phyloP scores from a whole-genome alignment of 2,888 invertebrate genomes.

The Chaetogeoica ovagalla region DNA sequence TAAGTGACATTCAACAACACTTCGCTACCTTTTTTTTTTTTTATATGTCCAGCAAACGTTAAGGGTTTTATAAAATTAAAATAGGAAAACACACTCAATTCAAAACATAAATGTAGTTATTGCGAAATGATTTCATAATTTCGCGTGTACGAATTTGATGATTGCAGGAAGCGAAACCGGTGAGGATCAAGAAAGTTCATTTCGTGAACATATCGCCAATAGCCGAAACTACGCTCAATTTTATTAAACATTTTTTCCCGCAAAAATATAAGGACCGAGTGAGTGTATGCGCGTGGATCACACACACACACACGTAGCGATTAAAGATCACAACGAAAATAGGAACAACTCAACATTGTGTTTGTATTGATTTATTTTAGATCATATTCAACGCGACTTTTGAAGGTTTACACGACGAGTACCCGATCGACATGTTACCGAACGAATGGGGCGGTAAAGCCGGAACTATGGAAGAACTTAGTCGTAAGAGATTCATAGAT shows the following conservation, averaged over 20 bases:
- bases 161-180: slow-evolving; percentile 46
- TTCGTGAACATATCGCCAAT: slow-evolving; percentile 37
- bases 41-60: too few species aligned
- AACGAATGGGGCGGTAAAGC: slow-evolving; percentile 48
- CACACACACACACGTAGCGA: too few species aligned
- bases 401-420: background rate
- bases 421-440: slow-evolving; percentile 32
- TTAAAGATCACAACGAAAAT: too few species aligned
- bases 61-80: too few species aligned
- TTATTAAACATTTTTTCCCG: slow-evolving; percentile 39
- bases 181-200: slow-evolving; percentile 43
- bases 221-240: slow-evolving; percentile 41
- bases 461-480: slow-evolving; percentile 37
- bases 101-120: too few species aligned
- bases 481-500: background rate
- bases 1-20: too few species aligned
- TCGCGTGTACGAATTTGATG: background rate
- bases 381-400: slow-evolving; percentile 7
- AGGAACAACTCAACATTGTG: background rate
- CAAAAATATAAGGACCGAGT: slow-evolving; percentile 36
- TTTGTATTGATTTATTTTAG: slow-evolving; percentile 3
- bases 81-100: too few species aligned
- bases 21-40: too few species aligned
- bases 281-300: background rate
- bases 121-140: background rate